Evolutionary conservation across 2,113 vertebrate species (phyloP).

Genomic region (Halichoerus grypus): DNA sequence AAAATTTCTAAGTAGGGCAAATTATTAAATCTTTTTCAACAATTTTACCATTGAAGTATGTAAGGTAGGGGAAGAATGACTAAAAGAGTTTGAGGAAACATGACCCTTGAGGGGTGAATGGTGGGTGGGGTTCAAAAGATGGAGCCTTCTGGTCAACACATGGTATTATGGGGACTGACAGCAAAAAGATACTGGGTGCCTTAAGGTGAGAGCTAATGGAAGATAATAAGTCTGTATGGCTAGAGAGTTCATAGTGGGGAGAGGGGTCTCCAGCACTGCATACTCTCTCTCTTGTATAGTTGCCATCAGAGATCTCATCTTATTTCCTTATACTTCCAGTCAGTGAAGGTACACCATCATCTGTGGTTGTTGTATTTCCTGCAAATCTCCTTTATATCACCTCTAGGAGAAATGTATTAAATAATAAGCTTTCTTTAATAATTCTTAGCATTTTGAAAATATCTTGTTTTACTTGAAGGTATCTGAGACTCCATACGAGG

Average conservation of each 20-base stretch:
- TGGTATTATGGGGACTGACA: neutral
- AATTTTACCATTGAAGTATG: neutral
- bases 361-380: neutral
- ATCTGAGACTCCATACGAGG: constrained; percentile 66
- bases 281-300: neutral
- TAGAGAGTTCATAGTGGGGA: neutral
- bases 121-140: neutral
- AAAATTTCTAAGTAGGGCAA: constrained; percentile 38
- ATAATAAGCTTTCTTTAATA: constrained; percentile 58
- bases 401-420: neutral
- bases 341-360: neutral
- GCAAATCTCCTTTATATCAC: neutral
- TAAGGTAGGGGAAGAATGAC: neutral
- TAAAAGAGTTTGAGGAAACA: neutral
- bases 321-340: neutral
- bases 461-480: constrained; percentile 80
- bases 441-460: constrained; percentile 76
- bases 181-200: neutral
- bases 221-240: neutral
- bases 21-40: neutral
- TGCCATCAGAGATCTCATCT: neutral
- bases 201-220: neutral
- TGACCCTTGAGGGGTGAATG: neutral
- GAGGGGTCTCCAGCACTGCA: fast-evolving
- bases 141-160: neutral